Percentiles rank a stretch among this genome's conserved stretches.
Evolutionary conservation across 2,797 vertebrate species (phyloP).

Genomic region (Silurus aristotelis): DNA sequence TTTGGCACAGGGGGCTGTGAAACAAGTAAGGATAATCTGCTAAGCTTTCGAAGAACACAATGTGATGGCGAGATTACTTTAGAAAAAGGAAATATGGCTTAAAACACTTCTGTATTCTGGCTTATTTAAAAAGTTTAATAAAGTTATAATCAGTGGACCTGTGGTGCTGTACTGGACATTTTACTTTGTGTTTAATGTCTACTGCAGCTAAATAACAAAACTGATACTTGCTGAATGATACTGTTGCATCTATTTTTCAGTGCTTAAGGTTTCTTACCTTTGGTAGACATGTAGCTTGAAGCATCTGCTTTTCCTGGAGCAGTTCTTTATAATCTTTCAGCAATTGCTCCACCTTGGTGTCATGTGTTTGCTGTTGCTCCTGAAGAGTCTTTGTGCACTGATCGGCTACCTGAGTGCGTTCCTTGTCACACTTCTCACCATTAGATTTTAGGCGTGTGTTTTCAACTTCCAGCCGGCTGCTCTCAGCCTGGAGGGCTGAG

Average conservation of each 20-base stretch:
- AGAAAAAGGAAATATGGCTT: neutral
- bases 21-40: slow-evolving; percentile 16
- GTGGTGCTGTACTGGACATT: no score
- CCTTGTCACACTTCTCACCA: slow-evolving; percentile 58
- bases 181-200: neutral
- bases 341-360: slow-evolving; percentile 65
- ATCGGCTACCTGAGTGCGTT: neutral
- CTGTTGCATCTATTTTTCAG: neutral
- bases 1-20: slow-evolving; percentile 21
- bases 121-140: neutral
- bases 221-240: no score
- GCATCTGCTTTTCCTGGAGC: slow-evolving; percentile 63
- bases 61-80: neutral
- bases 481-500: slow-evolving; percentile 65
- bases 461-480: slow-evolving; percentile 69
- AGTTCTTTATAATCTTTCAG: slow-evolving; percentile 69
- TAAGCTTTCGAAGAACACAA: neutral
- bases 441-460: slow-evolving; percentile 59
- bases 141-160: neutral
- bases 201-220: neutral
- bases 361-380: slow-evolving; percentile 62
- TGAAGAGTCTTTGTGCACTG: slow-evolving; percentile 45
- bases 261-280: slow-evolving; percentile 40
- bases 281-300: slow-evolving; percentile 56
- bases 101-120: neutral